Evolutionary conservation across 2,797 vertebrate species (phyloP).

Genomic region (Chloroceryle amazona): DNA sequence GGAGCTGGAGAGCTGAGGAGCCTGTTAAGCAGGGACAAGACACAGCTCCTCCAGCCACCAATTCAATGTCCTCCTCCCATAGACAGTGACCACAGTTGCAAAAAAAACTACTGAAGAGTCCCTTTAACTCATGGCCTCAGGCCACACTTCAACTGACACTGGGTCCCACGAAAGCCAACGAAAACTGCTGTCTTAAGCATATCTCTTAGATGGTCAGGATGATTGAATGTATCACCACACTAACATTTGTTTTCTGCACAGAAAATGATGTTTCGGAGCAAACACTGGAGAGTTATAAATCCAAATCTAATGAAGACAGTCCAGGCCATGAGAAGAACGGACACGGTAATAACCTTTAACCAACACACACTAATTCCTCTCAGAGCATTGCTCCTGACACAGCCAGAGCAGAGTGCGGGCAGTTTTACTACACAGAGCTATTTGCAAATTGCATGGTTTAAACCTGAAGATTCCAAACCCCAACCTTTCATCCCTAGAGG

Average conservation of each 20-base stretch:
- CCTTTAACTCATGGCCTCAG: background rate
- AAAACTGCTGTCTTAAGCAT: background rate
- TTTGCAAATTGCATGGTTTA: background rate
- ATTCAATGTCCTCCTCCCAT: background rate
- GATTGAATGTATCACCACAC: background rate
- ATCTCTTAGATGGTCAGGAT: background rate
- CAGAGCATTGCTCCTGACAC: background rate
- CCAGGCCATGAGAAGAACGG: conserved; percentile 67
- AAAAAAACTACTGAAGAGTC: background rate
- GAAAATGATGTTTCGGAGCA: conserved; percentile 90
- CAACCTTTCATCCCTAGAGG: background rate
- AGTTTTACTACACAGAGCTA: background rate
- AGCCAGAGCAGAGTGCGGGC: background rate
- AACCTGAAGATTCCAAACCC: background rate
- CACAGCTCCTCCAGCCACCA: background rate
- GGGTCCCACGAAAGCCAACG: background rate
- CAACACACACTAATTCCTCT: background rate
- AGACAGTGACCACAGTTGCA: background rate
- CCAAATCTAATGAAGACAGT: conserved; percentile 88
- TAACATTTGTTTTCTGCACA: conserved; percentile 54
- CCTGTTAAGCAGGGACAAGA: background rate
- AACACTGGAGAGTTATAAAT: conserved; percentile 89
- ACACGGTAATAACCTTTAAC: conserved; percentile 65
- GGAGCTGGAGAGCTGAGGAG: background rate
- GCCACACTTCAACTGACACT: rapidly evolving